A percentile compares a stretch with the other conserved stretches of the same genome.
Evolutionary conservation across 1,140 invertebrate species (phyloP).

Genomic region (Hyphantria cunea): DNA sequence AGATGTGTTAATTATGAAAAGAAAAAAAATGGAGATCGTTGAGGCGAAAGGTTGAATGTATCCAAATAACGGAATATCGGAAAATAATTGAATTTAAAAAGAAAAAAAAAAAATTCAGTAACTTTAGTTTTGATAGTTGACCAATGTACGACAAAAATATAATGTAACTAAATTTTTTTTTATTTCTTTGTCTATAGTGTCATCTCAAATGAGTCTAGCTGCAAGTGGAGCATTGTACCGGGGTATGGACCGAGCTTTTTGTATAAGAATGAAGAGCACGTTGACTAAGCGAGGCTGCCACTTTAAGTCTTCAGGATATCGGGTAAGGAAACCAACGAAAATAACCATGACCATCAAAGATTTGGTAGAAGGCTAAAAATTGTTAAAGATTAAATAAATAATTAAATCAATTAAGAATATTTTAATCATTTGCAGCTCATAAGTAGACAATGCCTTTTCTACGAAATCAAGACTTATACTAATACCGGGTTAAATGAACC

Average conservation of each 20-base stretch:
- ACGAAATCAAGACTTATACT: background rate
- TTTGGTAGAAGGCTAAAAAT: slow-evolving; percentile 20
- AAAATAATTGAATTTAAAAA: too few relatives aligned
- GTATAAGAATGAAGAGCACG: slow-evolving; percentile 98
- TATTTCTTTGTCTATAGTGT: slow-evolving; percentile 84
- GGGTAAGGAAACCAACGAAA: slow-evolving; percentile 86
- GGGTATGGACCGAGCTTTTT: slow-evolving; percentile 95
- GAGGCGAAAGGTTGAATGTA: too few relatives aligned
- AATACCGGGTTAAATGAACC: too few relatives aligned
- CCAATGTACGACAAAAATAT: too few relatives aligned
- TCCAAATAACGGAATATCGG: too few relatives aligned
- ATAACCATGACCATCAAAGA: slow-evolving; percentile 9
- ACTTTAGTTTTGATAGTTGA: too few relatives aligned
- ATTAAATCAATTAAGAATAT: too few relatives aligned
- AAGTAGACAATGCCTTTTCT: background rate
- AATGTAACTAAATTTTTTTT: too few relatives aligned
- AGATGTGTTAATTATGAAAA: background rate
- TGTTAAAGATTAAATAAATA: background rate
- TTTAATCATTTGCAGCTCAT: background rate
- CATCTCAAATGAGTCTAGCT: slow-evolving; percentile 91
- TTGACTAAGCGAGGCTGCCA: slow-evolving; percentile 98
- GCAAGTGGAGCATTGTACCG: slow-evolving; percentile 88
- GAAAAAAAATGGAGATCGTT: too few relatives aligned
- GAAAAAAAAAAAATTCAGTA: too few relatives aligned
- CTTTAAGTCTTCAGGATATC: slow-evolving; percentile 98